Evolutionary conservation across 2,113 vertebrate genomes (phyloP).

Genomic region (Syngnathus floridae): DNA sequence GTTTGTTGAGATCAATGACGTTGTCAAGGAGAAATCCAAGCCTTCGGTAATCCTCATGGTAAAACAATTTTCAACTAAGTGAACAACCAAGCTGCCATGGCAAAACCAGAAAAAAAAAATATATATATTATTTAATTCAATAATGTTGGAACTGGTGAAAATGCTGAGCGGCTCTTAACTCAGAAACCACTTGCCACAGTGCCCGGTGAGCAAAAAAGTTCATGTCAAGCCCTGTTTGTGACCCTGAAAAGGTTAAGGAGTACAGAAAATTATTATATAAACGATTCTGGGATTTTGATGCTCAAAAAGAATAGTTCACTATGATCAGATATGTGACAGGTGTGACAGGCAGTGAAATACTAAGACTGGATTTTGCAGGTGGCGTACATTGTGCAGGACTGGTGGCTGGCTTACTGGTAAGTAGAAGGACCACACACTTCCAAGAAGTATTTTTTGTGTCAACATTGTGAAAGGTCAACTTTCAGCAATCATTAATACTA

Average conservation of each 20-base stretch:
- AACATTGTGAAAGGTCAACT: background rate
- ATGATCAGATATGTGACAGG: too few relatives aligned
- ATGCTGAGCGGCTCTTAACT: too few relatives aligned
- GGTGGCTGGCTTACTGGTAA: constrained; percentile 96
- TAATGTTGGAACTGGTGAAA: too few relatives aligned
- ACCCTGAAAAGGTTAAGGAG: background rate
- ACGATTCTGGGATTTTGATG: background rate
- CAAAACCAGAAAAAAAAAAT: too few relatives aligned
- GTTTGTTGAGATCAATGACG: too few relatives aligned
- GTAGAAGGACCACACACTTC: constrained; percentile 23
- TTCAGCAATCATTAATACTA: background rate
- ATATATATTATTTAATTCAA: too few relatives aligned
- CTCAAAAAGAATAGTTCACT: background rate
- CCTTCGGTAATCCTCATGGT: too few relatives aligned
- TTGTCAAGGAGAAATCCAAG: too few relatives aligned
- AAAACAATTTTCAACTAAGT: too few relatives aligned
- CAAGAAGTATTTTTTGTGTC: background rate
- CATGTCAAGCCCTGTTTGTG: background rate
- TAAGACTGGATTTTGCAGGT: constrained; percentile 57
- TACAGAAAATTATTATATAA: background rate
- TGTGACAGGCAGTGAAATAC: background rate
- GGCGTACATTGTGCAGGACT: constrained; percentile 84
- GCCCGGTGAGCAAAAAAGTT: too few relatives aligned
- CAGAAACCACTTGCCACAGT: too few relatives aligned
- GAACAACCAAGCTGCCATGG: too few relatives aligned